Conservation (phyloP, 2,888 invertebrate species). For the Tetranychus piercei region DNA sequence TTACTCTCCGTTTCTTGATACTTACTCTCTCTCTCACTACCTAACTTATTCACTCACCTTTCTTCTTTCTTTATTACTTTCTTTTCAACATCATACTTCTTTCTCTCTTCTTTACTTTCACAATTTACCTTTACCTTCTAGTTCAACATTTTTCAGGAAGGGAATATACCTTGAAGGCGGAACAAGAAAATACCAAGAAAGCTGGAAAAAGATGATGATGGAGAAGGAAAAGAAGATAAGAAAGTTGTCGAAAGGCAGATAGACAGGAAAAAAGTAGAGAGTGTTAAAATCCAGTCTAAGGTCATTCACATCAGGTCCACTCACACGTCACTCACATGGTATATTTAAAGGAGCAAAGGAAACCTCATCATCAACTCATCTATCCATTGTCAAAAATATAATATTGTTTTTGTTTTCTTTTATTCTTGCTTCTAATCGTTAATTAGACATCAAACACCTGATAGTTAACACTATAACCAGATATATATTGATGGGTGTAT, state of each 20-base stretch:
- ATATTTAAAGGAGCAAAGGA: background rate
- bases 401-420: background rate
- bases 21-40: background rate
- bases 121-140: background rate
- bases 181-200: background rate
- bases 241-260: background rate
- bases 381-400: background rate
- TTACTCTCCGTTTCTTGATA: conserved; percentile 6
- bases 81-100: background rate
- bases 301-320: background rate
- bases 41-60: background rate
- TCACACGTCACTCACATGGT: background rate
- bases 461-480: too few species aligned
- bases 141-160: background rate
- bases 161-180: background rate
- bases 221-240: background rate
- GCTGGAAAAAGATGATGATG: background rate
- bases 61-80: background rate
- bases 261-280: background rate
- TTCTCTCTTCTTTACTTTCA: conserved; percentile 1
- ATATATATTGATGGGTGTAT: too few species aligned
- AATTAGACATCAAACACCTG: too few species aligned
- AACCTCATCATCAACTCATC: background rate
- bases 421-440: too few species aligned
- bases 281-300: background rate